A percentile compares a stretch with the other conserved stretches of the same genome.
Conservation (phyloP, 2,888 invertebrate genomes). For the Folsomia manolachei region DNA sequence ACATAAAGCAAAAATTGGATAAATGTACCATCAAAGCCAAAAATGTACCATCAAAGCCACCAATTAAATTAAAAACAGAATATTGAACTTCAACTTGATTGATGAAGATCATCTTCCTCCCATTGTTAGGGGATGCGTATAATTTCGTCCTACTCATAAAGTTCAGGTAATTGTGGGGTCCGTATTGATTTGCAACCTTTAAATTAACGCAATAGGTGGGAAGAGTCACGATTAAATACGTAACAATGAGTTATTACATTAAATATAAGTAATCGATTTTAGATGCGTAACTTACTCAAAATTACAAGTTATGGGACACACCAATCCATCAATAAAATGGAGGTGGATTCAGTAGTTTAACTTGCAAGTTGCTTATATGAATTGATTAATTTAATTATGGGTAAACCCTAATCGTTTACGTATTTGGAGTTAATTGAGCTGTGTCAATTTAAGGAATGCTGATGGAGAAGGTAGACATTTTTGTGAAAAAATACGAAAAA, state of each 20-base stretch:
- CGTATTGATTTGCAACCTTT: too few relatives aligned
- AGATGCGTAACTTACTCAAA: not conserved
- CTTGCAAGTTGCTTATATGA: not conserved
- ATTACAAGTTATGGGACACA: not conserved
- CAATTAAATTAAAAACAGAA: not conserved
- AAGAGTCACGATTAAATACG: not conserved
- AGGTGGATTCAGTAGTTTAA: not conserved
- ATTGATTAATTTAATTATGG: too few relatives aligned
- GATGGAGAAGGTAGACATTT: too few relatives aligned
- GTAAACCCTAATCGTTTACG: too few relatives aligned
- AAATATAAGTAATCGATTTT: not conserved
- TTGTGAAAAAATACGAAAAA: too few relatives aligned
- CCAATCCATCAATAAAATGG: not conserved
- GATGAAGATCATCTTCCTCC: not conserved
- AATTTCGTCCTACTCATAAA: not conserved
- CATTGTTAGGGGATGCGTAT: not conserved
- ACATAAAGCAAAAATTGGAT: not conserved
- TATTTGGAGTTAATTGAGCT: too few relatives aligned
- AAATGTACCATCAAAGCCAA: not conserved
- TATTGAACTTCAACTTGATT: not conserved
- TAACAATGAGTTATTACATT: conserved; percentile 3
- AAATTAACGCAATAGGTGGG: not conserved
- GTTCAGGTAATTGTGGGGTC: not conserved
- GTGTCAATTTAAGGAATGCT: too few relatives aligned
- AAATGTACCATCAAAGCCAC: not conserved